phyloP scores from a whole-genome alignment of 2,888 invertebrate species.

The Margaritifera margaritifera region DNA sequence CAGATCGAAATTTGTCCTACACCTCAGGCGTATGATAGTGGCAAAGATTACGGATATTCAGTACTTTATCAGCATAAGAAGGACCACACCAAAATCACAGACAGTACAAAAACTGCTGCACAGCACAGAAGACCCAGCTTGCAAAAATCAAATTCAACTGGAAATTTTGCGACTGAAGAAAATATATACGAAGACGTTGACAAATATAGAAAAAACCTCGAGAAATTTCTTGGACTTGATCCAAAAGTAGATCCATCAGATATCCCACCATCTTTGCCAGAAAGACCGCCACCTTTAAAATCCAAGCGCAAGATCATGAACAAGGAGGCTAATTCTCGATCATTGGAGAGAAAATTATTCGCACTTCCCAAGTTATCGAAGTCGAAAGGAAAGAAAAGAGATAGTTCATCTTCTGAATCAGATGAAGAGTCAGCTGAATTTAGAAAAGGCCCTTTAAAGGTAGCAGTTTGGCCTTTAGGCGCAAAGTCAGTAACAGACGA shows the following conservation, averaged over 20 bases:
- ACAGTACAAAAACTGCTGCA: not conserved
- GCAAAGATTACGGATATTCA: slow-evolving; percentile 7
- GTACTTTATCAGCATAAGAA: slow-evolving; percentile 4
- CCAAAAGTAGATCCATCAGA: slow-evolving; percentile 34
- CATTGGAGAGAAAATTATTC: slow-evolving; percentile 27
- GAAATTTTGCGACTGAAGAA: slow-evolving; percentile 26
- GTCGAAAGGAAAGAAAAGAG: slow-evolving; percentile 25
- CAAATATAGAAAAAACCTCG: slow-evolving; percentile 41
- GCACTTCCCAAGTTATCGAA: slow-evolving; percentile 35
- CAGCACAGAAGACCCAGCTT: slow-evolving; percentile 9
- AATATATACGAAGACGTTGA: slow-evolving; percentile 52
- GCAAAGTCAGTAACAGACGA: slow-evolving; percentile 30
- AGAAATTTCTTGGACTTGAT: slow-evolving; percentile 47
- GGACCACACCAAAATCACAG: not conserved
- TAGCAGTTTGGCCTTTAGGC: slow-evolving; percentile 40
- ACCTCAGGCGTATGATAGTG: not conserved
- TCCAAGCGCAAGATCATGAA: slow-evolving; percentile 24
- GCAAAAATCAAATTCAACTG: slow-evolving; percentile 25
- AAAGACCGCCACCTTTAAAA: slow-evolving; percentile 36
- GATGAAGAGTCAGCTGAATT: not conserved
- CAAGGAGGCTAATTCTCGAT: not conserved
- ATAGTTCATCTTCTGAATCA: slow-evolving; percentile 8
- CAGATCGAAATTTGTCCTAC: not conserved
- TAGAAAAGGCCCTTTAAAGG: not conserved
- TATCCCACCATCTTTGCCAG: slow-evolving; percentile 47